Percentiles rank a stretch among this genome's conserved stretches.
These are phyloP conservation scores for Eristalis tenax DNA, from an alignment of 2,888 invertebrate species.

Conservation along the genomic window DNA sequence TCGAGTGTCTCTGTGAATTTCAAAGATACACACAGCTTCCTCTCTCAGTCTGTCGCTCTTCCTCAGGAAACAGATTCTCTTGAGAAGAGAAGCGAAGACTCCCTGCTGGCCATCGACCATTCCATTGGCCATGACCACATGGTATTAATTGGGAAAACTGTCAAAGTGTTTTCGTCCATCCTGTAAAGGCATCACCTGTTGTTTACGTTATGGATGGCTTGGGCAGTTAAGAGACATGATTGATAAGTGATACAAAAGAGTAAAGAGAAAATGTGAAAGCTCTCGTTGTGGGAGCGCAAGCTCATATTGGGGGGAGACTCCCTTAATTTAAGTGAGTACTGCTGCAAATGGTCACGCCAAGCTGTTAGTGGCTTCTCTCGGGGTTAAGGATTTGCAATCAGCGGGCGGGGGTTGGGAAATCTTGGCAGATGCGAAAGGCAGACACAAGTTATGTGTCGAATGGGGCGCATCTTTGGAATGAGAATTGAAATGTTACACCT, in stretches of 20 bases:
- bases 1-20: constrained; percentile 34
- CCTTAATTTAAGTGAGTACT: constrained; percentile 16
- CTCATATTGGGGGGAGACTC: constrained; percentile 13
- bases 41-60: constrained; percentile 37
- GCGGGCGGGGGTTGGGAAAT: constrained; percentile 6
- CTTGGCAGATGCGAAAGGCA: constrained; percentile 16
- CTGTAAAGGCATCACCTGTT: constrained; percentile 62
- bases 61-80: background rate
- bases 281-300: constrained; percentile 11
- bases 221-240: constrained; percentile 35
- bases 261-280: constrained; percentile 22
- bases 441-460: constrained; percentile 16
- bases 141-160: constrained; percentile 11
- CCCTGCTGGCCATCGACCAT: background rate
- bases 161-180: constrained; percentile 31
- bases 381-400: constrained; percentile 24
- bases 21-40: constrained; percentile 67
- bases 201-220: constrained; percentile 59
- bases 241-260: background rate
- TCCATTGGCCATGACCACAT: constrained; percentile 16
- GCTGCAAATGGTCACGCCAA: constrained; percentile 20
- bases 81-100: background rate
- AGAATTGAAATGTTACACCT: constrained; percentile 47
- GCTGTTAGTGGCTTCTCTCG: constrained; percentile 51
- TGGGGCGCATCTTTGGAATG: constrained; percentile 35